Evolutionary conservation across 2,888 invertebrate species (phyloP).

Genomic region (Eupsilia transversa): DNA sequence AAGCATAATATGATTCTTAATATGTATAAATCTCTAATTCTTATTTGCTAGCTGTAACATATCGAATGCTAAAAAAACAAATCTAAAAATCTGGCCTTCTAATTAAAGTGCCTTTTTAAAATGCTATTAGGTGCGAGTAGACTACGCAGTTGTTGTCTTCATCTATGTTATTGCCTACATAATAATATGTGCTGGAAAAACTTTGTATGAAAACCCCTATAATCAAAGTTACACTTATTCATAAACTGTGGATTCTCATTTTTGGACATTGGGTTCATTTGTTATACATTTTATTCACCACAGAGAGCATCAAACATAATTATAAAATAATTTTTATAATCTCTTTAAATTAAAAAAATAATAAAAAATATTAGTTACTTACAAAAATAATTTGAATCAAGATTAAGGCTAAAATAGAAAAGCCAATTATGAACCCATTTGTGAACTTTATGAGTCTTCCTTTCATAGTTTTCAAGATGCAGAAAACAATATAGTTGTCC

Average conservation of each 20-base stretch:
- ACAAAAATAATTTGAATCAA: slow-evolving; percentile 2
- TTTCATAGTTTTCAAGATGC: background rate
- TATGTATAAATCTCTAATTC: slow-evolving; percentile 31
- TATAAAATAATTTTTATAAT: slow-evolving; percentile 26
- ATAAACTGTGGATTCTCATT: background rate
- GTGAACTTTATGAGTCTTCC: background rate
- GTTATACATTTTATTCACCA: background rate
- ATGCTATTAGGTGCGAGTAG: slow-evolving; percentile 56
- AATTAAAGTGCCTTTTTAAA: slow-evolving; percentile 41
- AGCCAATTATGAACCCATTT: background rate
- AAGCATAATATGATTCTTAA: slow-evolving; percentile 23
- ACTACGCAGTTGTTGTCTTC: slow-evolving; percentile 35
- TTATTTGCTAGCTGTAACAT: slow-evolving; percentile 62
- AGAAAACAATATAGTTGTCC: background rate
- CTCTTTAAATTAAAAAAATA: background rate
- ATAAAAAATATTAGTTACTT: background rate
- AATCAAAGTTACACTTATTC: background rate
- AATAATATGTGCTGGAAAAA: slow-evolving; percentile 12
- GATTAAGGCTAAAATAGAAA: background rate
- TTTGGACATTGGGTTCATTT: background rate
- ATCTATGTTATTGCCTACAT: slow-evolving; percentile 8
- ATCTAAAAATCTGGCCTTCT: slow-evolving; percentile 46
- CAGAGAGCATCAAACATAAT: slow-evolving; percentile 25
- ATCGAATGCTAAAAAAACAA: slow-evolving; percentile 45
- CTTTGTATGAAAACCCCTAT: slow-evolving; percentile 43